These are phyloP conservation scores for Pyrgilauda ruficollis DNA, from an alignment of 2,113 vertebrate genomes.

Conservation along the genomic window DNA sequence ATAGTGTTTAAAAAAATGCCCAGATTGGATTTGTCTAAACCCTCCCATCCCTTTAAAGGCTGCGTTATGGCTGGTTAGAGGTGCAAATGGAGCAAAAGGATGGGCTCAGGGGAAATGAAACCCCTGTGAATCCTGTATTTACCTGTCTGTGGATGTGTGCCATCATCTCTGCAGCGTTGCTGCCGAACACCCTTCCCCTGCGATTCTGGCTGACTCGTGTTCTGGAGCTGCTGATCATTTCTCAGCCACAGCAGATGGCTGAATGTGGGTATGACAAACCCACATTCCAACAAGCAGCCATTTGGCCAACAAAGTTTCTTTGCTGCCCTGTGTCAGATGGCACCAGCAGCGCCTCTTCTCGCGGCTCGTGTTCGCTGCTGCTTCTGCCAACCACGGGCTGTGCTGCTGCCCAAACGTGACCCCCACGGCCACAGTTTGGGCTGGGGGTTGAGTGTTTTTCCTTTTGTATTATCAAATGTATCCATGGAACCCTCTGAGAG, in stretches of 20 bases:
- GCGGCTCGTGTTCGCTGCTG: fast-evolving
- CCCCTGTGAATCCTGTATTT: background rate
- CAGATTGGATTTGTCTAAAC: background rate
- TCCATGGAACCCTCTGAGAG: background rate
- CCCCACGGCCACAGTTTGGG: background rate
- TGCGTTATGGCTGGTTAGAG: background rate
- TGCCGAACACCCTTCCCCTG: background rate
- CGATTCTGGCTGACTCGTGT: background rate
- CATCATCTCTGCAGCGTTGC: background rate
- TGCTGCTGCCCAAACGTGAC: background rate
- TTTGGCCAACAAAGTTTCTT: background rate
- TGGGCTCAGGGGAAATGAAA: background rate
- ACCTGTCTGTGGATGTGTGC: background rate
- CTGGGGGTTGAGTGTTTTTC: background rate
- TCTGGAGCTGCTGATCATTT: background rate
- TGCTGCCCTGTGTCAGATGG: background rate
- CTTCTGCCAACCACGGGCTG: background rate
- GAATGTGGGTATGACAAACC: background rate
- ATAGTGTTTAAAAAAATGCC: background rate
- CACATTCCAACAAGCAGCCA: background rate
- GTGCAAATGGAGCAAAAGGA: background rate
- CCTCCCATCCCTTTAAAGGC: background rate
- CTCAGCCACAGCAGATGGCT: background rate
- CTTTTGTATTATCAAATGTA: background rate
- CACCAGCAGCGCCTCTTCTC: background rate